Evolutionary conservation across 2,888 invertebrate species (phyloP), one percentile per base, ranked within the genome.

Genomic region (Ectemnius lituratus): DNA sequence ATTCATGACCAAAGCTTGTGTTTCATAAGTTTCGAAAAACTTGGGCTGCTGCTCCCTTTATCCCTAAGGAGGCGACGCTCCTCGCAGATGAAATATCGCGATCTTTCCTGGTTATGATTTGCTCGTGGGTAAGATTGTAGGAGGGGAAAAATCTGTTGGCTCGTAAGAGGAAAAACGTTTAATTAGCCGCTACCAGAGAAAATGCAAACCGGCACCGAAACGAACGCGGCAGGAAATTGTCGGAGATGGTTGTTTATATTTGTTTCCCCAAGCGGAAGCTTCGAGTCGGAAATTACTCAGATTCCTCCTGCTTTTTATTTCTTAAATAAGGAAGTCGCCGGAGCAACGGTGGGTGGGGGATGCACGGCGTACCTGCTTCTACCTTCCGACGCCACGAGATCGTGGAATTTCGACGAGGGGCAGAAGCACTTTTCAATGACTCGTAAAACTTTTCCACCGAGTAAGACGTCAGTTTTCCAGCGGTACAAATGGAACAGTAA

Each of bases 401-500:
- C 37, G 58, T 60, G 57, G 57, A 67, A 77, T 77, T 72, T 69
- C 69, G 52, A 64, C 72, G 69, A 56, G 63, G 27, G 64, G 37
- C 49, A 63, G 64, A 70, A 76, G 72, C 68, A 73, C 75, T 77
- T 73, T 66, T 75, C 77, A 74, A 81, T 79, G 82, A 77, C 80
- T 74, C 73, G 75, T 62, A 58, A 63, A 82, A 79, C 67, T 79
- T 79, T 73, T 75, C 67, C 73, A 47, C 47, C 52, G 67, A 72
- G 74, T 74, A 77, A 72, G 71, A 81, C 73, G 75, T 69, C 71
- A 77, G 73, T 77, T 79, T 77, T 70, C 74, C 67, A 60, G 67
- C 71, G 56, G 73, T 64, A 70, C 75, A 73, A 79, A 81, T 75
- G 79, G 81, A 79, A 76, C 82, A 68, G 79, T 73, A 81, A 81